Evolutionary conservation across 2,797 vertebrate species (phyloP), one percentile per base, ranked within the genome.

Genomic region (Oreochromis grahami): DNA sequence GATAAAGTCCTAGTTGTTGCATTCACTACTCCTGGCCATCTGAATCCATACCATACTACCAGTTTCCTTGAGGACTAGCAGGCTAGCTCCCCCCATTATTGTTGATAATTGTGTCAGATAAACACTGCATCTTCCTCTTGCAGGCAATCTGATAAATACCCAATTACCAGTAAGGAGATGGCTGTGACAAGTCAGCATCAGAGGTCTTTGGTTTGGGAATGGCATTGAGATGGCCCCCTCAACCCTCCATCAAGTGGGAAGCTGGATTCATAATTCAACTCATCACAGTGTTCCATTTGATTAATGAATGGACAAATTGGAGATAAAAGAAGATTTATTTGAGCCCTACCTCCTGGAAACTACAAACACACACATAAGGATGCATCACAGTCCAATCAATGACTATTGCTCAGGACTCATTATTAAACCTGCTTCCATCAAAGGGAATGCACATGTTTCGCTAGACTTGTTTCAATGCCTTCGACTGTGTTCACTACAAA

Each of bases 141-240:
- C 96, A 93, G 96, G 96, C 95, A 96, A 97, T 98, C 97, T 97
- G 97, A 98, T 98, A 99, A 99, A 98, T 96, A 97, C 95, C 96
- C 97, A 98, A 98, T 98, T 98, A 98, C 97, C 94, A 96, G 92
- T 86, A 89, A 87, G 96, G 94, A 96, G 95, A 96, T 96, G 97
- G 95, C 92, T 93, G 93, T 95, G 94, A 93, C 92, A 94, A 94
- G 93, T 89, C 92, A 94, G 93, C 86, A 88, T 76, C 85, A 78
- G 82, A 85, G 91, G 93, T 95, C 85, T 91, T 92, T 89, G 93
- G 85, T 43, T 88, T 91, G 56, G 72, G 56, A 90, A 77, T 63
- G 68, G 76, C 70, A 72, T 52, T 43, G 79, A 88, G 72, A 85
- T 87, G 91, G 92, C 86, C 90, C 89, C 85, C 80, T 92, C 52